These are phyloP conservation scores for Tamias sibiricus DNA, from an alignment of 2,113 vertebrate species.

Conservation along the genomic window DNA sequence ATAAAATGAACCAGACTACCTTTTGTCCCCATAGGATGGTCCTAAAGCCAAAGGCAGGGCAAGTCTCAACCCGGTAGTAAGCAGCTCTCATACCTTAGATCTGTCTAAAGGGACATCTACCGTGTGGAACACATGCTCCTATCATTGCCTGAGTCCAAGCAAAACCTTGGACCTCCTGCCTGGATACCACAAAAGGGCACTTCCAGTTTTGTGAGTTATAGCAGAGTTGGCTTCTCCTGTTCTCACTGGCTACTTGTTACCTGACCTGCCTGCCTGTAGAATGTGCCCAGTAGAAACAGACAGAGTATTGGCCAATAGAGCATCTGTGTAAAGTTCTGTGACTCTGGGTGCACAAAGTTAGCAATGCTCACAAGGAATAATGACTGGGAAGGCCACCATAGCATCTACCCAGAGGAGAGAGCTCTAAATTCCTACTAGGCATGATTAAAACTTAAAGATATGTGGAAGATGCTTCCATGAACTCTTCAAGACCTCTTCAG, in stretches of 20 bases:
- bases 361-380: not conserved
- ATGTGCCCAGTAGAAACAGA: not conserved
- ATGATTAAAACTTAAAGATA: not conserved
- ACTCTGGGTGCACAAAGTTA: not conserved
- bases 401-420: not conserved
- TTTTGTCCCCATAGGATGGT: not conserved
- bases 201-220: not conserved
- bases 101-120: not conserved
- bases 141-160: not conserved
- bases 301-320: not conserved
- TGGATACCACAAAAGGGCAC: not conserved
- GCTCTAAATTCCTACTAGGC: not conserved
- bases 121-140: not conserved
- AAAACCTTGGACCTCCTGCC: not conserved
- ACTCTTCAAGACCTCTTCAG: not conserved
- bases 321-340: not conserved
- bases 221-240: not conserved
- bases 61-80: not conserved
- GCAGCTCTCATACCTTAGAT: not conserved
- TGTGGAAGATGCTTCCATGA: not conserved
- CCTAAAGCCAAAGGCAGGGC: not conserved
- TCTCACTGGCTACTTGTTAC: not conserved
- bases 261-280: not conserved
- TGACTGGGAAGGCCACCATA: not conserved
- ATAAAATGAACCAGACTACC: not conserved